These are phyloP conservation scores for Microcebus lehilahytsara DNA, from an alignment of 2,113 vertebrate species.

Conservation along the genomic window DNA sequence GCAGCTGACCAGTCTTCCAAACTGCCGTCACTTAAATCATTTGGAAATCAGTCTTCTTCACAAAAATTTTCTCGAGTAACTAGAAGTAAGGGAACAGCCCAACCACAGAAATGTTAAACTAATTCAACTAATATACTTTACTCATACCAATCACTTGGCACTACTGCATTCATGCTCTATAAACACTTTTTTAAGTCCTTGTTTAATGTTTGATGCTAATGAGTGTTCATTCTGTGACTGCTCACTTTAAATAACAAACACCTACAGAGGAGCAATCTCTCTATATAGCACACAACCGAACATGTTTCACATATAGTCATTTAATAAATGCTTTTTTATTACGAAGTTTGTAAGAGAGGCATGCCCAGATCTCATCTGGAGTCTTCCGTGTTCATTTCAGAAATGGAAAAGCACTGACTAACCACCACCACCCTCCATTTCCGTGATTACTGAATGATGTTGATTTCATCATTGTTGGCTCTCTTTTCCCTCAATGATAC, in stretches of 20 bases:
- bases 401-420: constrained; percentile 12
- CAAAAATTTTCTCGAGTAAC: not conserved
- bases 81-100: not conserved
- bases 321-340: not conserved
- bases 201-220: not conserved
- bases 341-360: not conserved
- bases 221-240: not conserved
- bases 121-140: constrained; percentile 18
- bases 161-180: not conserved
- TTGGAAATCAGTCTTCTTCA: constrained; percentile 8
- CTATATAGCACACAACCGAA: not conserved
- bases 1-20: not conserved
- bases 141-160: not conserved
- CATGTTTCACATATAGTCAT: not conserved
- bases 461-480: not conserved
- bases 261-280: not conserved
- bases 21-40: not conserved
- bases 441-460: not conserved
- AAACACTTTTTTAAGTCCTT: not conserved
- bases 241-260: not conserved
- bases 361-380: not conserved
- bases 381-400: constrained; percentile 13
- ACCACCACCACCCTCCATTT: not conserved
- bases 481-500: not conserved
- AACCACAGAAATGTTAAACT: not conserved